phyloP scores from a whole-genome alignment of 2,113 vertebrate genomes.

The Opisthocomus hoazin region DNA sequence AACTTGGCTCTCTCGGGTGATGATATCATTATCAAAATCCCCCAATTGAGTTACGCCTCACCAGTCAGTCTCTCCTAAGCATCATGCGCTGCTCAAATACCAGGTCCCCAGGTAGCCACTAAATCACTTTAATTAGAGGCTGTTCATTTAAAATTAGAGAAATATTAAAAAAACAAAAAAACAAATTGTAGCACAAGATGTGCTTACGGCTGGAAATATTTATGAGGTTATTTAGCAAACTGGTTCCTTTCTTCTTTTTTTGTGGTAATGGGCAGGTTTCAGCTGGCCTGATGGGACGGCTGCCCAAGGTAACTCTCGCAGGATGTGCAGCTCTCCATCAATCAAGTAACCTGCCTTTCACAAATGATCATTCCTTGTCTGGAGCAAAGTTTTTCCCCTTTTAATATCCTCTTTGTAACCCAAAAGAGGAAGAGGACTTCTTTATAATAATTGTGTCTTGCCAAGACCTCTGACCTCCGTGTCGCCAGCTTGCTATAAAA shows the following conservation, averaged over 20 bases:
- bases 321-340: neutral
- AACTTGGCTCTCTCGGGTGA: conserved; percentile 22
- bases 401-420: conserved; percentile 13
- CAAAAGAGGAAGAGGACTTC: neutral
- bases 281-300: neutral
- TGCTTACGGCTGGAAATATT: conserved; percentile 42
- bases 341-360: neutral
- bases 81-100: conserved; percentile 54
- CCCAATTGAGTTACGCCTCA: conserved; percentile 15
- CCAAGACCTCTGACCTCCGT: conserved; percentile 31
- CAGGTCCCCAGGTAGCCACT: conserved; percentile 68
- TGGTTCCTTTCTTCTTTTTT: neutral
- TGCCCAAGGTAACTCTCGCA: neutral
- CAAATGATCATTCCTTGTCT: neutral
- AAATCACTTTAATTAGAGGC: conserved; percentile 74
- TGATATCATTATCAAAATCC: conserved; percentile 41
- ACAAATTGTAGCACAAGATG: conserved; percentile 46
- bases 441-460: conserved; percentile 40
- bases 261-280: neutral
- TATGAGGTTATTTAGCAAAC: conserved; percentile 39
- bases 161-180: conserved; percentile 49
- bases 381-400: neutral
- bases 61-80: conserved; percentile 57
- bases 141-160: conserved; percentile 67
- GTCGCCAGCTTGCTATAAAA: conserved; percentile 42